A percentile compares a stretch with the other conserved stretches of the same genome.
Evolutionary conservation across 2,113 vertebrate species (phyloP).

Genomic region (Tyto alba): DNA sequence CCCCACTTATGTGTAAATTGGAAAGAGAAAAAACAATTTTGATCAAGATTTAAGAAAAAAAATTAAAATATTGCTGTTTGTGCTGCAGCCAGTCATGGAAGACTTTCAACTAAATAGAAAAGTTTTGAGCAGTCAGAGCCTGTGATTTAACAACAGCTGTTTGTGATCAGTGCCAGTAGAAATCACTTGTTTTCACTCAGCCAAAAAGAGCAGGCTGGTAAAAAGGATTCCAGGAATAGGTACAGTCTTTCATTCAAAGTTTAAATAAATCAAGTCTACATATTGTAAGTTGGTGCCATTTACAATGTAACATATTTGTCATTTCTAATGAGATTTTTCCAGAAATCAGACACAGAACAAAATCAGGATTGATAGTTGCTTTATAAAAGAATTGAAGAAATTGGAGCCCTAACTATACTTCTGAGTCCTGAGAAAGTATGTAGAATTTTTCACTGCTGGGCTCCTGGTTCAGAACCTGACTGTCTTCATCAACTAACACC

Average conservation of each 20-base stretch:
- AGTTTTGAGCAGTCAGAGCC: conserved; percentile 14
- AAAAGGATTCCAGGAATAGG: conserved; percentile 28
- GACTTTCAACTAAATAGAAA: neutral
- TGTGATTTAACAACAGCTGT: conserved; percentile 50
- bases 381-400: neutral
- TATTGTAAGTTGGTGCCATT: neutral
- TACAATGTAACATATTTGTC: neutral
- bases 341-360: neutral
- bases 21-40: neutral
- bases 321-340: neutral
- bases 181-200: conserved; percentile 44
- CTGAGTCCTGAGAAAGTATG: neutral
- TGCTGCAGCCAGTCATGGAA: neutral
- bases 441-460: neutral
- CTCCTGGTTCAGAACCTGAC: neutral
- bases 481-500: neutral
- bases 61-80: neutral
- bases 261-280: neutral
- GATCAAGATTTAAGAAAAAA: neutral
- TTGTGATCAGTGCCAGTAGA: conserved; percentile 44
- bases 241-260: conserved; percentile 3
- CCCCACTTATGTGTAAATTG: neutral
- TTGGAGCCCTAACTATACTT: neutral
- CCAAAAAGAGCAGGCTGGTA: neutral
- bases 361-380: neutral